A percentile compares a stretch with the other conserved stretches of the same genome.
phyloP scores from a whole-genome alignment of 2,888 invertebrate species.

The Chromoteleia sp. region DNA sequence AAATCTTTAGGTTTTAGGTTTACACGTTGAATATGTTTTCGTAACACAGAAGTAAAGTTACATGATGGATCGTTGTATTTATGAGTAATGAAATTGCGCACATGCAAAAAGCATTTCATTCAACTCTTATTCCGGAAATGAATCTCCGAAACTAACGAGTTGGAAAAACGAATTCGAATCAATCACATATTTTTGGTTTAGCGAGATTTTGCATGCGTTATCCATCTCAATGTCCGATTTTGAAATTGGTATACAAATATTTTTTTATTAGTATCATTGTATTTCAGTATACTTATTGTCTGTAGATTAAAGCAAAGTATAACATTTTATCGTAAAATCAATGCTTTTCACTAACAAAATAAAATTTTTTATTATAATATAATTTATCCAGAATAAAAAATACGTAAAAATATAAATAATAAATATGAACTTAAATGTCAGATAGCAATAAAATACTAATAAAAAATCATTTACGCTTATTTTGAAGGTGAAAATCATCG shows the following conservation, averaged over 20 bases:
- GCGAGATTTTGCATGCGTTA: conserved; percentile 17
- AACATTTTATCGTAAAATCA: too few species aligned
- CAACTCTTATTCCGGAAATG: conserved; percentile 38
- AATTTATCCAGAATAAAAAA: too few species aligned
- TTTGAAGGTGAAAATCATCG: background rate
- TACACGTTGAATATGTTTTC: conserved; percentile 10
- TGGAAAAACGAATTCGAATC: conserved; percentile 38
- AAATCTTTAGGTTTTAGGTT: conserved; percentile 5
- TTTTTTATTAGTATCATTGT: conserved; percentile 3
- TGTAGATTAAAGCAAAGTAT: too few species aligned
- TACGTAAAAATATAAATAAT: too few species aligned
- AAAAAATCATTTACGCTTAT: background rate
- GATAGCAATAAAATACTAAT: too few species aligned
- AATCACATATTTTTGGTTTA: conserved; percentile 19
- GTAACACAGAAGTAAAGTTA: conserved; percentile 18
- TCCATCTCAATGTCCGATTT: conserved; percentile 26
- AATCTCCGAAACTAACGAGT: conserved; percentile 33
- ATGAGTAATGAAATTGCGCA: conserved; percentile 35
- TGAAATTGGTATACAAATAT: background rate
- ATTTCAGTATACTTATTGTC: conserved; percentile 3
- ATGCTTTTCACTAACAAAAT: too few species aligned
- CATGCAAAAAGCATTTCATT: conserved; percentile 42
- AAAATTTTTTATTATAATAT: too few species aligned
- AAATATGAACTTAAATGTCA: too few species aligned
- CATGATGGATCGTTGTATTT: conserved; percentile 38